Conservation (phyloP, 2,888 invertebrate genomes). For the Cyaniris semiargus region DNA sequence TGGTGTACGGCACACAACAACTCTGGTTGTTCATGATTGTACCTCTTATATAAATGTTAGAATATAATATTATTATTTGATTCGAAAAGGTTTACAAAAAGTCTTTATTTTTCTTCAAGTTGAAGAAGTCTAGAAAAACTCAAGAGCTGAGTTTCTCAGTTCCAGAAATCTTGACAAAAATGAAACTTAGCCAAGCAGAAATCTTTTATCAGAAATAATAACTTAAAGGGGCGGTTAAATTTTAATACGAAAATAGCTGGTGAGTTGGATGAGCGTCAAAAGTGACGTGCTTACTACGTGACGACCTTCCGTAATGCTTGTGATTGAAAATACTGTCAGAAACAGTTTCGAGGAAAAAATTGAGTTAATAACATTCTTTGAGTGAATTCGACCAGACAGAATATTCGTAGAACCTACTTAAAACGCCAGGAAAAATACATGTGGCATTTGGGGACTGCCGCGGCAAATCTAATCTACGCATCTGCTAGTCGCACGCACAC, state of each 20-base stretch:
- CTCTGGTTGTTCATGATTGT: too few relatives aligned
- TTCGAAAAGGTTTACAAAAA: too few relatives aligned
- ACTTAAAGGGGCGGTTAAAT: neutral
- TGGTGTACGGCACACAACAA: too few relatives aligned
- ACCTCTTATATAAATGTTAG: too few relatives aligned
- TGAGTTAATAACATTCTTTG: neutral
- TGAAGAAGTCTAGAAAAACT: neutral
- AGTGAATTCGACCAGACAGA: neutral
- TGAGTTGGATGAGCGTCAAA: conserved; percentile 7
- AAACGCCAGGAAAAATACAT: neutral
- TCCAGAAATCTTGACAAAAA: neutral
- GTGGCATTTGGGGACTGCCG: too few relatives aligned
- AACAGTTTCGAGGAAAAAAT: neutral
- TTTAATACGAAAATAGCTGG: conserved; percentile 12
- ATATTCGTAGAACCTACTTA: neutral
- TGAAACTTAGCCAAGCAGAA: neutral
- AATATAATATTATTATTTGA: too few relatives aligned
- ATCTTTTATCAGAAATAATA: neutral
- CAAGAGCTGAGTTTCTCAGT: neutral
- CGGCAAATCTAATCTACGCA: too few relatives aligned
- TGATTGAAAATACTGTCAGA: conserved; percentile 19
- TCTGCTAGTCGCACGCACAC: too few relatives aligned
- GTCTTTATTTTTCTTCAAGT: neutral
- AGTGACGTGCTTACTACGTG: conserved; percentile 9
- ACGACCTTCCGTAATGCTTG: neutral